These are phyloP conservation scores for Muscidifurax raptorellus DNA, from an alignment of 1,140 invertebrate genomes.

Conservation along the genomic window DNA sequence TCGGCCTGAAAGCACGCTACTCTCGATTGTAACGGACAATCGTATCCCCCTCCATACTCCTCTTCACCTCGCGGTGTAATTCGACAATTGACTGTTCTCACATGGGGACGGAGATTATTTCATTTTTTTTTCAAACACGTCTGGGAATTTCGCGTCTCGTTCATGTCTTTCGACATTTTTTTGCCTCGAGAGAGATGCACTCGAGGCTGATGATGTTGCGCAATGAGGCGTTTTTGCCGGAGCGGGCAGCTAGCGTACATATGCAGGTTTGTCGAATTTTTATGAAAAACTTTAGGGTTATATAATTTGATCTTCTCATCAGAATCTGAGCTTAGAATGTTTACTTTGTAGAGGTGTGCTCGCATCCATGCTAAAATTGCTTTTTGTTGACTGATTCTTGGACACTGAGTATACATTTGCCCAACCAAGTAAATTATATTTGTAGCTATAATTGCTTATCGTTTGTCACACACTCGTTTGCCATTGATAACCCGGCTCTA, in stretches of 20 bases:
- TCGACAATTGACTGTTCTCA: conserved; percentile 45
- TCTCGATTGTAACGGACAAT: conserved; percentile 27
- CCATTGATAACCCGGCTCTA: no score
- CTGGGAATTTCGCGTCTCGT: conserved; percentile 4
- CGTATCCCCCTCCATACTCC: background rate
- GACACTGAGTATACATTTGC: no score
- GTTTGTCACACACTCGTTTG: no score
- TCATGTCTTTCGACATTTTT: conserved; percentile 3
- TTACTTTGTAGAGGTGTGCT: no score
- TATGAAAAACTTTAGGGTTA: no score
- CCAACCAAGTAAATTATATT: no score
- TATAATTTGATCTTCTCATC: no score
- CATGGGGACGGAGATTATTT: background rate
- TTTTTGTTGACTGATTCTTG: no score
- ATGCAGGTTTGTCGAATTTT: no score
- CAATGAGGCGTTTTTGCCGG: background rate
- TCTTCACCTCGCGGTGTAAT: background rate
- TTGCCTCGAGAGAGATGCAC: background rate
- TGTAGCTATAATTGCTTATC: no score
- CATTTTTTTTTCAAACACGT: background rate
- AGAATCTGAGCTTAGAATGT: no score
- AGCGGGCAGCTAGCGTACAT: background rate
- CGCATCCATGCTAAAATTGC: no score
- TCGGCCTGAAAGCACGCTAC: conserved; percentile 5
- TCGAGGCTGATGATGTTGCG: background rate